Conservation (phyloP, 2,797 vertebrate genomes). For the Streptopelia turtur region DNA sequence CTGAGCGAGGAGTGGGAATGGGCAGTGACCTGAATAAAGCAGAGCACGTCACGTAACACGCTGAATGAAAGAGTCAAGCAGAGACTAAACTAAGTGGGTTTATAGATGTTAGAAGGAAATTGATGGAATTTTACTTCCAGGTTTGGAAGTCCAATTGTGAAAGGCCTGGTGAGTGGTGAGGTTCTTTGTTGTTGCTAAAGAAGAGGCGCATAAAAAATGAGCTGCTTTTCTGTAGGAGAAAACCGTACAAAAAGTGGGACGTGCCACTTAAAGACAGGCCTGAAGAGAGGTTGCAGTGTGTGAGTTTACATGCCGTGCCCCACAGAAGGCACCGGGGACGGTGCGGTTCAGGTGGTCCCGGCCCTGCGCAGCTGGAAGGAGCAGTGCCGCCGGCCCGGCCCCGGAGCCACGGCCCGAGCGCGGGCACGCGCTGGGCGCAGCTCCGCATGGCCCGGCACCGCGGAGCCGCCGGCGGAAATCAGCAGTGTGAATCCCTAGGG, state of each 20-base stretch:
- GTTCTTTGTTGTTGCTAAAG: neutral
- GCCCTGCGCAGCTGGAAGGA: neutral
- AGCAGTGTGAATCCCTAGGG: neutral
- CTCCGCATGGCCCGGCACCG: neutral
- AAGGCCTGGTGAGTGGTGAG: neutral
- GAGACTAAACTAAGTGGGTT: neutral
- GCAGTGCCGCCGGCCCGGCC: neutral
- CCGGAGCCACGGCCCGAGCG: neutral
- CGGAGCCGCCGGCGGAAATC: neutral
- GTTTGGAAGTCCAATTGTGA: neutral
- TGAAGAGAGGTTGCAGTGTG: neutral
- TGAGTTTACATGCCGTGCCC: neutral
- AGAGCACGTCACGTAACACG: rapidly evolving
- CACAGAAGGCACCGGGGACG: neutral
- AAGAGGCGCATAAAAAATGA: neutral
- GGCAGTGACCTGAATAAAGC: neutral
- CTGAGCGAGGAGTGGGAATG: neutral
- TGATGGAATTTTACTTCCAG: neutral
- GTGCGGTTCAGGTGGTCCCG: neutral
- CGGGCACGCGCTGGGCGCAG: too few relatives aligned
- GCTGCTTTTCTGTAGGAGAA: neutral
- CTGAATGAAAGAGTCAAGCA: neutral
- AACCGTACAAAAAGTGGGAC: neutral
- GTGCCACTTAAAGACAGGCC: neutral
- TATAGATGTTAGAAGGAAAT: neutral